A percentile compares a stretch with the other conserved stretches of the same genome.
These are phyloP conservation scores for Orientallactaga sibirica DNA, from an alignment of 2,797 vertebrate genomes.

Conservation along the genomic window DNA sequence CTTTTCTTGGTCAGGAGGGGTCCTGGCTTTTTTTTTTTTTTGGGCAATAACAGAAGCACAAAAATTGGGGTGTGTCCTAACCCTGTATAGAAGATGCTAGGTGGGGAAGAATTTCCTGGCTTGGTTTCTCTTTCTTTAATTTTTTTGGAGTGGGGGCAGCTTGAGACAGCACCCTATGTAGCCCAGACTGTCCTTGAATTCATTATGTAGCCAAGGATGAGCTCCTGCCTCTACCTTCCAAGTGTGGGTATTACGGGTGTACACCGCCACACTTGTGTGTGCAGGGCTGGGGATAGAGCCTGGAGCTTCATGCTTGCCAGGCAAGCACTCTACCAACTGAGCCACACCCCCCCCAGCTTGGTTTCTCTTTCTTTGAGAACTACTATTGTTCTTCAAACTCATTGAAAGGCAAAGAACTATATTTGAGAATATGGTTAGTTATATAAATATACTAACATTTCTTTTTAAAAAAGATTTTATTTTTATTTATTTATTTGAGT, in stretches of 20 bases:
- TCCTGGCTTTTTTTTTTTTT: neutral
- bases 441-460: neutral
- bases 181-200: too few species aligned
- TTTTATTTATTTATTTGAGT: too few species aligned
- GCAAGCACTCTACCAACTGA: too few species aligned
- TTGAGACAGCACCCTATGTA: too few species aligned
- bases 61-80: neutral
- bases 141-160: too few species aligned
- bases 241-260: too few species aligned
- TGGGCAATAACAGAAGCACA: neutral
- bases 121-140: conserved; percentile 45
- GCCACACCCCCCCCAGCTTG: neutral
- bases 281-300: too few species aligned
- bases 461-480: too few species aligned
- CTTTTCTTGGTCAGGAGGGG: neutral
- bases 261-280: too few species aligned
- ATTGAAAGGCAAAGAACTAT: conserved; percentile 10
- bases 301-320: too few species aligned
- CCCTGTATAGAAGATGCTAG: neutral
- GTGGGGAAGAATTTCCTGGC: neutral
- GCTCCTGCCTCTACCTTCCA: too few species aligned
- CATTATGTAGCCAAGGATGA: too few species aligned
- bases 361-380: conserved; percentile 38
- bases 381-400: neutral
- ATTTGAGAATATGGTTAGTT: neutral